A percentile compares a stretch with the other conserved stretches of the same genome.
Evolutionary conservation across 2,797 vertebrate species (phyloP).

Genomic region (Pyrocephalus nanus): DNA sequence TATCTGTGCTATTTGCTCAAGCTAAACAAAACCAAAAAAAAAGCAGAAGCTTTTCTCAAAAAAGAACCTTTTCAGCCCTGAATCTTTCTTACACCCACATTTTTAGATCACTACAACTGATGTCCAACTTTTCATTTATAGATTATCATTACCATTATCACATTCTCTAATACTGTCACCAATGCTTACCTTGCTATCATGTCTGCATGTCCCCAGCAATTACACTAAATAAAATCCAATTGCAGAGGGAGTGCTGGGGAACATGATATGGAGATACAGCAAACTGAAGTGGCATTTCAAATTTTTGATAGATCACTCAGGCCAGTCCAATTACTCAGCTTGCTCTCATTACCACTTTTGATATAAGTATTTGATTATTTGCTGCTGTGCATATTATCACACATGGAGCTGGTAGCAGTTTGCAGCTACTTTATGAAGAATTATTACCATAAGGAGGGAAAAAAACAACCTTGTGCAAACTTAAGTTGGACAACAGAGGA

Average conservation of each 20-base stretch:
- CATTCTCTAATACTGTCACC: conserved; percentile 17
- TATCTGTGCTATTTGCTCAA: neutral
- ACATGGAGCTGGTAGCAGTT: neutral
- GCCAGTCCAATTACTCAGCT: neutral
- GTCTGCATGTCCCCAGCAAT: neutral
- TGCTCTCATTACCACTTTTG: conserved; percentile 29
- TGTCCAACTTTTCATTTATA: neutral
- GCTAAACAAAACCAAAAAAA: neutral
- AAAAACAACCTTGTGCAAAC: neutral
- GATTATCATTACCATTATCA: conserved; percentile 11
- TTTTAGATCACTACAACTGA: neutral
- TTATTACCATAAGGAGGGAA: neutral
- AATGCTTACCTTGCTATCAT: neutral
- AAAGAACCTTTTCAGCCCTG: neutral
- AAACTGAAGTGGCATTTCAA: conserved; percentile 18
- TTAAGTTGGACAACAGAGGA: neutral
- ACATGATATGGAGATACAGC: neutral
- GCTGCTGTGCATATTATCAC: neutral
- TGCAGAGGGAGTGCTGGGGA: neutral
- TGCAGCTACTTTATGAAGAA: neutral
- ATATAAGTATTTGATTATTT: neutral
- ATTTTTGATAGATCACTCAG: conserved; percentile 13
- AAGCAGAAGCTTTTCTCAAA: neutral
- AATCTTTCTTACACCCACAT: neutral
- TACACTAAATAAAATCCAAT: conserved; percentile 27